Evolutionary conservation across 2,888 invertebrate genomes (phyloP), one percentile per base, ranked within the genome.

Genomic region (Prosapia bicincta): DNA sequence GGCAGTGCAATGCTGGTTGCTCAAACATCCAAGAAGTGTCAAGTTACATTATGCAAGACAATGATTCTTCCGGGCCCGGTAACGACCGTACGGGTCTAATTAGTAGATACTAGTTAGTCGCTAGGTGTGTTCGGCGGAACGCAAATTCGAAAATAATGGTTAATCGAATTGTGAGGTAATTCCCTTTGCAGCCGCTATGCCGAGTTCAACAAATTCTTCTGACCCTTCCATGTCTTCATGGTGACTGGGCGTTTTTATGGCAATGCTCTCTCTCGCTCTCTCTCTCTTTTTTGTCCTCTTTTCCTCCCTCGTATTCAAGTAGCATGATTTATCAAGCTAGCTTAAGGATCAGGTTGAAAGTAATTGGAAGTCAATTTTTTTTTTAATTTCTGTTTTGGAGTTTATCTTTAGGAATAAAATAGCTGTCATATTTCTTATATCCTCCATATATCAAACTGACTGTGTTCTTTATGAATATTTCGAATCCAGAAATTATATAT

Each of bases 121-220:
- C 30, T 9, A 20, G 38, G 38, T 13, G 38, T 20, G 54, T 54
- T 20, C 54, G 7, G 1, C n/a, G 20, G 3, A 54, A 54, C 54
- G 13, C 54, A 54, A 54, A 54, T 54, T 54, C 54, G 54, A 54
- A 54, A 54, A 54, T 54, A 54, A 54, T 54, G 20, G 20, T 54
- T 54, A 54, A 54, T 54, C 54, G 54, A 54, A 54, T 54, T 54
- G 54, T 54, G n/a, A 54, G 54, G 54, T 54, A 54, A 54, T 54
- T 20, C 54, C n/a, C 54, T 54, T n/a, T 54, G 54, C 13, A 13
- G 7, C 38, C 7, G 5, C 5, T 3, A 13, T 38, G 13, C 38
- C 38, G 38, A 38, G 38, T 38, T 38, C 38, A 38, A 38, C 38
- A 38, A 38, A 38, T 38, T 15, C 10, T 15, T 13, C 38, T 38